A percentile compares a stretch with the other conserved stretches of the same genome.
Conservation (phyloP, 2,888 invertebrate genomes). For the Phyto melanocephala region DNA sequence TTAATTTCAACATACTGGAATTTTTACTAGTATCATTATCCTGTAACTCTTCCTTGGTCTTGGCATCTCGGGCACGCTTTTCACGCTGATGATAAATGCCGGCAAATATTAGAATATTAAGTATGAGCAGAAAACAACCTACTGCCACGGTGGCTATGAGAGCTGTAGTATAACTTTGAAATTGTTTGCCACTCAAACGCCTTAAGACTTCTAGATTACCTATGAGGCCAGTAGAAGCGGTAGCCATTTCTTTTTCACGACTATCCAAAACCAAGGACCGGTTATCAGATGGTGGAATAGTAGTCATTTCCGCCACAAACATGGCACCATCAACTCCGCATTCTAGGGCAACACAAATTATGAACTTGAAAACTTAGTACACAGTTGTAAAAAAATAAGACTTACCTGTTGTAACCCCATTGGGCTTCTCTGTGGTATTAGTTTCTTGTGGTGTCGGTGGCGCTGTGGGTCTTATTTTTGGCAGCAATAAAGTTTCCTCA, state of each 20-base stretch:
- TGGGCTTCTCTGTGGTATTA: slow-evolving; percentile 57
- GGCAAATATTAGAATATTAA: slow-evolving; percentile 92
- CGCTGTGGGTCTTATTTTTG: slow-evolving; percentile 68
- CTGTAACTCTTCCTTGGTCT: slow-evolving; percentile 87
- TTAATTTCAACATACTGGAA: slow-evolving; percentile 74
- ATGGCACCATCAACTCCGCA: slow-evolving; percentile 74
- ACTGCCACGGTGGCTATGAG: slow-evolving; percentile 92
- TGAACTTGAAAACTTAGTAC: neutral
- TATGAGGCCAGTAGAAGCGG: slow-evolving; percentile 75
- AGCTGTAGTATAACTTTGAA: slow-evolving; percentile 93
- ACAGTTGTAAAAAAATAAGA: neutral
- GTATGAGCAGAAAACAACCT: slow-evolving; percentile 88
- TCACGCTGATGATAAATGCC: slow-evolving; percentile 93
- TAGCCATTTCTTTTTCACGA: slow-evolving; percentile 74
- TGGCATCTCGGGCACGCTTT: slow-evolving; percentile 82
- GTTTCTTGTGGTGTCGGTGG: slow-evolving; percentile 44
- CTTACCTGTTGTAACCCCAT: slow-evolving; percentile 73
- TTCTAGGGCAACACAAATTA: slow-evolving; percentile 60
- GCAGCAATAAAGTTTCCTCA: slow-evolving; percentile 67
- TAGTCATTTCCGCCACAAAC: slow-evolving; percentile 73
- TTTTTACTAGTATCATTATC: slow-evolving; percentile 78
- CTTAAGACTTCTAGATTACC: slow-evolving; percentile 86
- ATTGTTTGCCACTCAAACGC: slow-evolving; percentile 87
- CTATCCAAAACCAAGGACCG: slow-evolving; percentile 69
- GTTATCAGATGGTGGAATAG: slow-evolving; percentile 76